Conservation (phyloP, 2,113 vertebrate genomes). For the Gracilinanus agilis region DNA sequence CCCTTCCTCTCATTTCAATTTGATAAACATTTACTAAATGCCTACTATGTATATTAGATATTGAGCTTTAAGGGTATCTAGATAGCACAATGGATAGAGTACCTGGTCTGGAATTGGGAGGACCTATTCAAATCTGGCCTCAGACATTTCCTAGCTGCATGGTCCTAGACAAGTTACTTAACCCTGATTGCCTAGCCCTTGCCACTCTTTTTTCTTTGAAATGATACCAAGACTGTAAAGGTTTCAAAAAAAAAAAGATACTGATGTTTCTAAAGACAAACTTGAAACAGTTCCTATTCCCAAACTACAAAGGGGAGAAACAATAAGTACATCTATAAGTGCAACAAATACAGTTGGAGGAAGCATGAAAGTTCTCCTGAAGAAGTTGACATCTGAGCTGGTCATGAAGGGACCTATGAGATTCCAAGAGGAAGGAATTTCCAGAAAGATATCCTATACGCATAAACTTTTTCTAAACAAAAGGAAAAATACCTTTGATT, state of each 20-base stretch:
- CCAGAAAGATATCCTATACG: constrained; percentile 17
- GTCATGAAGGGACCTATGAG: neutral
- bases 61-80: neutral
- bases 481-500: constrained; percentile 41
- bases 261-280: neutral
- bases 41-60: neutral
- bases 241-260: neutral
- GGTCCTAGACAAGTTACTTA: too few relatives aligned
- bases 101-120: too few relatives aligned
- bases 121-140: too few relatives aligned
- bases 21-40: too few relatives aligned
- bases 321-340: neutral
- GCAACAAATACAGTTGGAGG: neutral
- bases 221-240: too few relatives aligned
- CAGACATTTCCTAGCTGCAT: too few relatives aligned
- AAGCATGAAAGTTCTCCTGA: neutral
- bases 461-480: constrained; percentile 1
- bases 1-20: neutral
- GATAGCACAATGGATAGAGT: too few relatives aligned
- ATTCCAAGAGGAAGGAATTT: constrained; percentile 10
- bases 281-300: neutral
- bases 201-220: too few relatives aligned
- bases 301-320: neutral
- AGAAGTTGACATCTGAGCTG: neutral
- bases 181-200: too few relatives aligned